Evolutionary conservation across 2,888 invertebrate genomes (phyloP).

Genomic region (Belgica antarctica): DNA sequence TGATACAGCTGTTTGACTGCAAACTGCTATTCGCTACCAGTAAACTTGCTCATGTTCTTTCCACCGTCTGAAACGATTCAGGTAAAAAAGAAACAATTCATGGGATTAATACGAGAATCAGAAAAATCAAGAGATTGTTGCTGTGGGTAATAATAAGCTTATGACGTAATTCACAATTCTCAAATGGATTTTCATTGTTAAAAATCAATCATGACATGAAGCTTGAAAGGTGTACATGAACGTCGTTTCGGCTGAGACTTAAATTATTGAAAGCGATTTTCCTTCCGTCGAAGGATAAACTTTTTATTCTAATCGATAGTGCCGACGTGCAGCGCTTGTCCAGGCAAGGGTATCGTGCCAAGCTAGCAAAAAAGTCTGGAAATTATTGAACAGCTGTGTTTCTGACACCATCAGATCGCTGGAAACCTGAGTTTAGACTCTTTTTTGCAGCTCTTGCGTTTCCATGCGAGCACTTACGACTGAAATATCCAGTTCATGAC

Average conservation of each 20-base stretch:
- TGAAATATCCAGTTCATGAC: too few species aligned
- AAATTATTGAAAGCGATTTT: constrained; percentile 19
- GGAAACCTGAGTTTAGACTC: background rate
- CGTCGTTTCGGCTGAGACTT: background rate
- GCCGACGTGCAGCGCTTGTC: constrained; percentile 9
- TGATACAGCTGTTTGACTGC: constrained; percentile 7
- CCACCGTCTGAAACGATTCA: constrained; percentile 6
- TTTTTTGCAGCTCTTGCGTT: background rate
- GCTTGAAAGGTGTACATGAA: constrained; percentile 4
- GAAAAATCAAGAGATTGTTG: too few species aligned
- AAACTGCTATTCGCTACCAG: background rate
- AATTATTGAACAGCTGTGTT: constrained; percentile 35
- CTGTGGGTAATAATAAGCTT: too few species aligned
- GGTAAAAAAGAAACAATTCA: background rate
- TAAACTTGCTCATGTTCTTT: background rate
- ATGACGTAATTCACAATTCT: constrained; percentile 30
- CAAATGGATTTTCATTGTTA: constrained; percentile 39
- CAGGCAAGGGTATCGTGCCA: background rate
- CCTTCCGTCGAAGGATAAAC: background rate
- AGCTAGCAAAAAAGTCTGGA: background rate
- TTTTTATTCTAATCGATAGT: constrained; percentile 17
- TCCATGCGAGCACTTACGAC: background rate
- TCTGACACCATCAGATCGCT: constrained; percentile 1
- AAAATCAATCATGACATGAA: constrained; percentile 22
- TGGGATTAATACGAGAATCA: background rate